Base-by-base conservation (phyloP, 2,797 vertebrate genomes). In the Setipinna tenuifilis region DNA sequence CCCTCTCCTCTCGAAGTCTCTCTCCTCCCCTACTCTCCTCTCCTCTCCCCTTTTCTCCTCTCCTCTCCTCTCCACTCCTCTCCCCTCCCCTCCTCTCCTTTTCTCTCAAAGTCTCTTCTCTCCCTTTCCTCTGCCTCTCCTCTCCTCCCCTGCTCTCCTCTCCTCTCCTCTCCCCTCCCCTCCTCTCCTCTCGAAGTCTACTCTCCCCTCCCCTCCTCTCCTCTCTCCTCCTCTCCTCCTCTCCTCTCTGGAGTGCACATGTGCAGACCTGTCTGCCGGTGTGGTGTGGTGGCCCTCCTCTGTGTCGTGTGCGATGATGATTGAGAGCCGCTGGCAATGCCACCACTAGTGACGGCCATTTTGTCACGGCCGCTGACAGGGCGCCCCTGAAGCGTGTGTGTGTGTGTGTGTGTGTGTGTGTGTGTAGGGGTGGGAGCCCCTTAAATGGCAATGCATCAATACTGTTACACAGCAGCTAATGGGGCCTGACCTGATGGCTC, bases 401-500 rank as follows among this genome's bases (percentile, higher is more conserved):
- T 84, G 65, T 78, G 65, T 78, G 82, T 61, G 44, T 83, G 21
- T 35, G 25, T 17, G 71, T 35, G 25, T 78, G 71, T 78, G 71
- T 78, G 71, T 78, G 71, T 78, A 14, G 7, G 50, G 7, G 50
- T 9, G 50, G 50, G 50, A 6, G 14, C 50, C 58, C 58, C 81
- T 84, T 84, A 83, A 68, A 71, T 54, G 81, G 23, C 35, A 58
- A 25, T 41, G n/a, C 23, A 48, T 71, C 35, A 41, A 41, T 84
- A 48, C 83, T 21, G 62, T 84, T 21, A 48, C 23, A 75, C 35
- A 41, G 35, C 50, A 25, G n/a, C 75, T 83, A 83, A 83, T 48
- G 19, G 57, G 16, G 35, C 50, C 41, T 82, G 84, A 85, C 80
- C 82, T 61, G 80, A 50, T 86, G 57, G 28, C 85, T 83, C 58